phyloP scores from a whole-genome alignment of 2,888 invertebrate genomes.

The Bugula neritina region DNA sequence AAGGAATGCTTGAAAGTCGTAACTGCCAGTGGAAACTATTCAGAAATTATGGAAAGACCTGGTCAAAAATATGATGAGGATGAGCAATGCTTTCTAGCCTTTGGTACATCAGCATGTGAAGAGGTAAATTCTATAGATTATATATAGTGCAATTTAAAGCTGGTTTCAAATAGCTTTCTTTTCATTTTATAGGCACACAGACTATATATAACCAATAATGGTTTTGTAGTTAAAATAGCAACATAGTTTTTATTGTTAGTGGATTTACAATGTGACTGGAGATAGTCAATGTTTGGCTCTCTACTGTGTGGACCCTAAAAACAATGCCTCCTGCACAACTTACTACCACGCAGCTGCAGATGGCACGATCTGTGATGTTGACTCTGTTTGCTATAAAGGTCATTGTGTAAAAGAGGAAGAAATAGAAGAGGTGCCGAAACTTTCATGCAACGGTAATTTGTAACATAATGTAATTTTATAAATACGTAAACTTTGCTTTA shows the following conservation, averaged over 20 bases:
- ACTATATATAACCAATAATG: too few species aligned
- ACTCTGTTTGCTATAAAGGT: background rate
- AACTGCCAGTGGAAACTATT: too few species aligned
- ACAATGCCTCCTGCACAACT: background rate
- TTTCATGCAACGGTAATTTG: background rate
- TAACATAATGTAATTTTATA: too few species aligned
- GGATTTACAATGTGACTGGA: background rate
- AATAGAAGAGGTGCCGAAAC: background rate
- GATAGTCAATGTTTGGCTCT: background rate
- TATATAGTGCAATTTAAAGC: too few species aligned
- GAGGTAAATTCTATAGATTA: background rate
- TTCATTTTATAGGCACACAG: too few species aligned
- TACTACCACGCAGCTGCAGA: background rate
- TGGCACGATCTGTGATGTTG: background rate
- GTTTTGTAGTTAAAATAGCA: too few species aligned
- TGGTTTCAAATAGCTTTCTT: too few species aligned
- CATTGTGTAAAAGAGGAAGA: background rate
- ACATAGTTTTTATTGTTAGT: too few species aligned
- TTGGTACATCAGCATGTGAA: background rate
- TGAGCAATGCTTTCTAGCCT: background rate
- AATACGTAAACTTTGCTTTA: too few species aligned
- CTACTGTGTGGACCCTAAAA: background rate
- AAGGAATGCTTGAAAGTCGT: too few species aligned
- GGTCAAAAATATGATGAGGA: background rate
- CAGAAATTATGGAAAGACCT: too few species aligned